Evolutionary conservation across 2,888 invertebrate genomes (phyloP).

Genomic region (Lapara coniferarum): DNA sequence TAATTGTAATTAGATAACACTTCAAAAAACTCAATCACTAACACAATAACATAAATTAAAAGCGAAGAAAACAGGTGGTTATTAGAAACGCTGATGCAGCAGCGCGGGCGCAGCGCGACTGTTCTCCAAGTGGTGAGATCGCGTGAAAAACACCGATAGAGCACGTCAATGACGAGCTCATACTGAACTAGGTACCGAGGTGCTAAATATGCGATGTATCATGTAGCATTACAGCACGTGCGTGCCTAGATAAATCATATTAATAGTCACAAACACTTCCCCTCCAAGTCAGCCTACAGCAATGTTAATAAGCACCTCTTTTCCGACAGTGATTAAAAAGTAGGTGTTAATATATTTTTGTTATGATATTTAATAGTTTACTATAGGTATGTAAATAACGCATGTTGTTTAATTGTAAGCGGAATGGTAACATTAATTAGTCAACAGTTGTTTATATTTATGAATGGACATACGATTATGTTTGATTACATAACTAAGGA

Average conservation of each 20-base stretch:
- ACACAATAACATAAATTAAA: no score
- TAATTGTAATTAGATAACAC: not conserved
- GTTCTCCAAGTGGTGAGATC: conserved; percentile 79
- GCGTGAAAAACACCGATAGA: conserved; percentile 78
- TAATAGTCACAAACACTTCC: conserved; percentile 19
- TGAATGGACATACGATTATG: no score
- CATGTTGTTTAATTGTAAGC: no score
- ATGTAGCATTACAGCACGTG: conserved; percentile 37
- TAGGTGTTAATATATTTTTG: no score
- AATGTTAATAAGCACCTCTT: not conserved
- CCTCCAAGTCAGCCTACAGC: not conserved
- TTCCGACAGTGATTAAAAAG: no score
- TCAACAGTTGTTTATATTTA: no score
- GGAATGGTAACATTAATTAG: no score
- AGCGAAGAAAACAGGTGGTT: conserved; percentile 33
- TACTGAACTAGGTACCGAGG: conserved; percentile 38
- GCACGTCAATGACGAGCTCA: conserved; percentile 62
- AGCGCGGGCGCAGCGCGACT: conserved; percentile 70
- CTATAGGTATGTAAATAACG: no score
- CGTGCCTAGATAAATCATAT: conserved; percentile 19
- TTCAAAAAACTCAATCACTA: no score
- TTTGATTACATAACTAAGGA: no score
- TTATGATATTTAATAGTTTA: no score
- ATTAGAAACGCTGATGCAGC: conserved; percentile 58
- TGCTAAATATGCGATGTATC: conserved; percentile 34